Base-by-base conservation (phyloP, 2,797 vertebrate species). In the Poecilia velifera region DNA sequence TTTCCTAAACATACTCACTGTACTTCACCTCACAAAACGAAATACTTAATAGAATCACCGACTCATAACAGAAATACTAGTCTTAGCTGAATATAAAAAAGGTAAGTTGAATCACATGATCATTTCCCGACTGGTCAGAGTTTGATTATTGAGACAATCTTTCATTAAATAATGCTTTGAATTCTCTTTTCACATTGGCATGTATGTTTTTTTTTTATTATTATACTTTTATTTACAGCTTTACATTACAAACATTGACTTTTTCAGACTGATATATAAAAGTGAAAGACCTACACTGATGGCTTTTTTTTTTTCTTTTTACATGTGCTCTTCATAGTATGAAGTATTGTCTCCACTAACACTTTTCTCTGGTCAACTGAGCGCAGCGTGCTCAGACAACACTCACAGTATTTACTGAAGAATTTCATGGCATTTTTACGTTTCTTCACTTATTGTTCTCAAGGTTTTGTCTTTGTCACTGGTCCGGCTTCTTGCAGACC, bases 11-110 rank as follows among this genome's bases (percentile, higher is more conserved):
- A 71, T 16, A 84, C 46, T 82, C 47, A 84, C 74, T 80, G 57
- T 85, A 88, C 86, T 87, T 90, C 79, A 91, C 84, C 72, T 81
- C 87, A 88, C 86, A 88, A 88, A 92, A 88, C 80, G 83, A 73
- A 87, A 85, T 87, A 88, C 68, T 53, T 34, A 90, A 47, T 74
- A 80, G 41, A 77, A 84, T 81, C 46, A 77, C 55, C 43, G 51
- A 75, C 83, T 70, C 73, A 72, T 79, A 82, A 85, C 76, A 87
- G 80, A 76, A 86, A 82, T 87, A 83, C 39, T 62, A 81, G 43
- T 70, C 87, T 78, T 28, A 86, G 78, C 88, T 83, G 87, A 82
- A 88, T 84, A 87, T 80, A 82, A 89, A 90, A 90, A 90, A 82
- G 47, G 14, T 81, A 43, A 76, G 81, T 81, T 80, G 55, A 84